A percentile compares a stretch with the other conserved stretches of the same genome.
These are phyloP conservation scores for Aspidapion aeneum DNA, from an alignment of 2,888 invertebrate species.

Conservation along the genomic window DNA sequence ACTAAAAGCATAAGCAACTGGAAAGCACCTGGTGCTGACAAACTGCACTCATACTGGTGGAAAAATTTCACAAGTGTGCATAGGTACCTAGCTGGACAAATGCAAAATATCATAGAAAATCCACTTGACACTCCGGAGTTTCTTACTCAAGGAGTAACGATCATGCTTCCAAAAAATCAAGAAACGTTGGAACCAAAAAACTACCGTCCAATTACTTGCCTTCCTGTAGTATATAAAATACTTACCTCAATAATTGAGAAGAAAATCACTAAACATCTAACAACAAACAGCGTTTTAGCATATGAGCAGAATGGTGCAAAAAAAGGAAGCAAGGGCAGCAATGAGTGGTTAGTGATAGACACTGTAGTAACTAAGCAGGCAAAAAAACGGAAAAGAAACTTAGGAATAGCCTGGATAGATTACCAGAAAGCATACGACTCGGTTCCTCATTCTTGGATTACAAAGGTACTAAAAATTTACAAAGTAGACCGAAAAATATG, in stretches of 20 bases:
- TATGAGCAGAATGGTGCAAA: constrained; percentile 3
- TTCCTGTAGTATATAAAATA: background rate
- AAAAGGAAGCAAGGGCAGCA: background rate
- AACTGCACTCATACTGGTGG: background rate
- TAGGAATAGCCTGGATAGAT: background rate
- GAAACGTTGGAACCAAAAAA: background rate
- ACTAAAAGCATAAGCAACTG: background rate
- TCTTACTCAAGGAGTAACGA: background rate
- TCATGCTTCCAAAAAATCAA: background rate
- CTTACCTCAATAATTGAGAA: background rate
- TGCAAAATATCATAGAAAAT: background rate
- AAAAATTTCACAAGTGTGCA: background rate
- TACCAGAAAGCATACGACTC: background rate
- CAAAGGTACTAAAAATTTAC: background rate
- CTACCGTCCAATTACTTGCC: background rate
- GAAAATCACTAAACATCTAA: background rate
- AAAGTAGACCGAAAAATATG: background rate
- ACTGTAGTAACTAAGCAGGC: background rate
- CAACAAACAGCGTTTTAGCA: background rate
- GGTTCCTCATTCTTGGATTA: background rate
- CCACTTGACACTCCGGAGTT: background rate
- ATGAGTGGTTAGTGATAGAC: constrained; percentile 1
- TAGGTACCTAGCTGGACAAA: background rate
- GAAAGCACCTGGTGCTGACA: background rate
- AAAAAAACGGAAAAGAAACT: background rate